Percentiles rank a stretch among this genome's conserved stretches.
Conservation (phyloP, 2,113 vertebrate genomes). For the Podarcis raffonei region DNA sequence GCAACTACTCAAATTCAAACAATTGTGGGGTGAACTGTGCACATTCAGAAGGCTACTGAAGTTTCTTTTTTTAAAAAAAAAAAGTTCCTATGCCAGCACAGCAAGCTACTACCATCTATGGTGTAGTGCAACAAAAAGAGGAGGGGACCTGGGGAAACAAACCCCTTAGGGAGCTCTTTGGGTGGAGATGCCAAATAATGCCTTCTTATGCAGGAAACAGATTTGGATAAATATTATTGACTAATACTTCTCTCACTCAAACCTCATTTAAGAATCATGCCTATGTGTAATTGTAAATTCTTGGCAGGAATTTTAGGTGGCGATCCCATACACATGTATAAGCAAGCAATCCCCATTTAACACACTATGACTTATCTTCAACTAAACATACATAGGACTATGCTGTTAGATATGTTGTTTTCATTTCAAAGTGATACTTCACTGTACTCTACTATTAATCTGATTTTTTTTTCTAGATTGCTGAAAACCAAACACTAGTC, state of each 20-base stretch:
- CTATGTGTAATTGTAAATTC: background rate
- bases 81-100: background rate
- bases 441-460: slow-evolving; percentile 54
- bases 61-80: background rate
- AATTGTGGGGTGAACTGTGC: background rate
- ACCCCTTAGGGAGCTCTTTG: background rate
- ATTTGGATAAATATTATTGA: background rate
- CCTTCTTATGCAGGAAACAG: background rate
- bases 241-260: background rate
- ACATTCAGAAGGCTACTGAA: background rate
- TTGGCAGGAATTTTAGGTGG: background rate
- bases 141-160: too few species aligned
- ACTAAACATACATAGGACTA: background rate
- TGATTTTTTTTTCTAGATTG: slow-evolving; percentile 80
- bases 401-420: background rate
- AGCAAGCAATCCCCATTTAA: background rate
- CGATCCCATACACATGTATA: background rate
- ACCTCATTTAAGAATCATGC: background rate
- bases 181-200: background rate
- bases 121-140: background rate
- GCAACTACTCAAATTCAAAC: background rate
- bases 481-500: slow-evolving; percentile 76
- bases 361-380: background rate
- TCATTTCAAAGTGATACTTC: slow-evolving; percentile 55
- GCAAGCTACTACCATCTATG: background rate